These are phyloP conservation scores for Pomacea maculata DNA, from an alignment of 1,140 invertebrate species.

Conservation along the genomic window DNA sequence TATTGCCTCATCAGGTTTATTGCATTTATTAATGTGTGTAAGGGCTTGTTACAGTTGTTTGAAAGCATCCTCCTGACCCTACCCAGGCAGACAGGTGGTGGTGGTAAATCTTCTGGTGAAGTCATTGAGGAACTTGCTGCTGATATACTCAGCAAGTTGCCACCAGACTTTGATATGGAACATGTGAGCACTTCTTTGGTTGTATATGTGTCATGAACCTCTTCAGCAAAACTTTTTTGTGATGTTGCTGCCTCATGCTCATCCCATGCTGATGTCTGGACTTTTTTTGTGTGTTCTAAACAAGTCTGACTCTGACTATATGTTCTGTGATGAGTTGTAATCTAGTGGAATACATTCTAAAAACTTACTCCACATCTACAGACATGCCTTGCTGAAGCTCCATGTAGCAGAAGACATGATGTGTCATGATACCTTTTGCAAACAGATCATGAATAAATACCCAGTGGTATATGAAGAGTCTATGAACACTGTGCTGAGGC, in stretches of 20 bases:
- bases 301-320: no score
- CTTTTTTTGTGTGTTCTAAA: no score
- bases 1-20: no score
- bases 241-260: no score
- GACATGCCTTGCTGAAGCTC: no score
- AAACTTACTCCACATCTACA: conserved; percentile 61
- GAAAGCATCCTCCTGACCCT: conserved; percentile 80
- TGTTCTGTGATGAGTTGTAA: no score
- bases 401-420: background rate
- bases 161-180: conserved; percentile 62
- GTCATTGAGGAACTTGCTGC: conserved; percentile 60
- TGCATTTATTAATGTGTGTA: background rate
- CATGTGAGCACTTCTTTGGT: conserved; percentile 41
- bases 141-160: conserved; percentile 63
- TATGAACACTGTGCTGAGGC: conserved; percentile 66
- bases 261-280: no score
- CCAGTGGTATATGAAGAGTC: conserved; percentile 64
- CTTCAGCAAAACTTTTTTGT: no score
- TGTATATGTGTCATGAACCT: conserved; percentile 46
- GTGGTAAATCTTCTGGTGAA: conserved; percentile 57
- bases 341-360: conserved; percentile 41
- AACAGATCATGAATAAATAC: conserved; percentile 63
- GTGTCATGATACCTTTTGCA: background rate
- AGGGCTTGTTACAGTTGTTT: conserved; percentile 72
- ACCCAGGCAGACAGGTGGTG: conserved; percentile 70